phyloP scores from a whole-genome alignment of 1,140 invertebrate genomes.

The Rhizoglyphus robini region DNA sequence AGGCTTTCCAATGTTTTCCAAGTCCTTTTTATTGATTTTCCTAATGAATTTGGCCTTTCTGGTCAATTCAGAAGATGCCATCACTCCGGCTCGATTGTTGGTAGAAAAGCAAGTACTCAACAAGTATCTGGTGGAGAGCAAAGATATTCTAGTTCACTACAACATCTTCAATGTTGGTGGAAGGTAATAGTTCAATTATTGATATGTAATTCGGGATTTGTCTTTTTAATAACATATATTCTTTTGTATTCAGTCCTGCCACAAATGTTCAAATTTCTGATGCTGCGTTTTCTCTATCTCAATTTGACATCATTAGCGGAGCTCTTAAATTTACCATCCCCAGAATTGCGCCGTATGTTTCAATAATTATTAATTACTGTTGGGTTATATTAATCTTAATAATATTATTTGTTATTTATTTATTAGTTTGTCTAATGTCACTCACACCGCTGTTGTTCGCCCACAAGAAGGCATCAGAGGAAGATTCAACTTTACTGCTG shows the following conservation, averaged over 20 bases:
- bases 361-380: neutral
- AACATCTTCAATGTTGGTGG: slow-evolving; percentile 44
- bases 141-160: slow-evolving; percentile 86
- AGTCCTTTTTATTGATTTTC: neutral
- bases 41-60: neutral
- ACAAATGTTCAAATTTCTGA: slow-evolving; percentile 75
- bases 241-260: slow-evolving; percentile 49
- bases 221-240: neutral
- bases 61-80: slow-evolving; percentile 8
- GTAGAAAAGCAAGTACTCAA: slow-evolving; percentile 59
- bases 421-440: slow-evolving; percentile 61
- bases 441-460: slow-evolving; percentile 78
- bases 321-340: slow-evolving; percentile 67
- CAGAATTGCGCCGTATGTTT: slow-evolving; percentile 61
- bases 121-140: slow-evolving; percentile 93
- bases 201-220: slow-evolving; percentile 14
- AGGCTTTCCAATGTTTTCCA: too few relatives aligned
- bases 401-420: slow-evolving; percentile 25
- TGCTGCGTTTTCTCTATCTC: slow-evolving; percentile 71
- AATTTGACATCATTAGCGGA: slow-evolving; percentile 72
- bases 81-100: slow-evolving; percentile 34
- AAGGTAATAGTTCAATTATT: slow-evolving; percentile 30
- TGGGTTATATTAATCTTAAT: neutral
- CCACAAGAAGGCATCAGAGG: slow-evolving; percentile 65
- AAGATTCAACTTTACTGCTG: slow-evolving; percentile 85